Conservation (phyloP, 2,113 vertebrate genomes). For the Rhinogobius similis region DNA sequence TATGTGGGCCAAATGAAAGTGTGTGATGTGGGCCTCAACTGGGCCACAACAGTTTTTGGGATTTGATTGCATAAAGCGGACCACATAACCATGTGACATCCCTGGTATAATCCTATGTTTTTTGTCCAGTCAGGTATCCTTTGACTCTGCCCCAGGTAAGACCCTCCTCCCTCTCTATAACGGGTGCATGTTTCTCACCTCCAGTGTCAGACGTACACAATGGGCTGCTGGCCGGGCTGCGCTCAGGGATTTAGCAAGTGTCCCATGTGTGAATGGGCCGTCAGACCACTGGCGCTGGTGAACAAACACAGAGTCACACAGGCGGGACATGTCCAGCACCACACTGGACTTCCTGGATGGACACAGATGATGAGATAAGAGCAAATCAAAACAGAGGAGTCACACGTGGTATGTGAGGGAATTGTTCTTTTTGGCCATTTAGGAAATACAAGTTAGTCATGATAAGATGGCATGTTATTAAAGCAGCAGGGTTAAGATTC, state of each 20-base stretch:
- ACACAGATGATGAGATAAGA: conserved; percentile 4
- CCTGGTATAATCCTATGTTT: background rate
- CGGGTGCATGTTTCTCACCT: conserved; percentile 57
- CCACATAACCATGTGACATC: too few species aligned
- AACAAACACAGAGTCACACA: conserved; percentile 69
- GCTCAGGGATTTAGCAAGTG: conserved; percentile 61
- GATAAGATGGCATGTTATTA: background rate
- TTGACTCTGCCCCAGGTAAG: conserved; percentile 36
- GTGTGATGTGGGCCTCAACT: too few species aligned
- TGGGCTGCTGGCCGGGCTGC: conserved; percentile 24
- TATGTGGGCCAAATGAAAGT: too few species aligned
- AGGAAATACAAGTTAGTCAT: background rate
- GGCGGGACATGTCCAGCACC: conserved; percentile 29
- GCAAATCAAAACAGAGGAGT: background rate
- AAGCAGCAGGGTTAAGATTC: background rate
- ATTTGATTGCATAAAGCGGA: too few species aligned
- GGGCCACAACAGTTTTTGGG: too few species aligned
- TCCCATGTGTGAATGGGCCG: conserved; percentile 63
- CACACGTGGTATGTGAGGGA: background rate
- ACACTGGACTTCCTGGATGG: conserved; percentile 18
- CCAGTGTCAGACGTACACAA: conserved; percentile 61
- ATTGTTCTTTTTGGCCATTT: background rate
- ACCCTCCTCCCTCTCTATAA: conserved; percentile 11
- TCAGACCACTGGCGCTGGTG: conserved; percentile 74
- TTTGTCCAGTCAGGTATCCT: background rate